Base-by-base conservation (phyloP, 2,888 invertebrate genomes). In the Sminthurides aquaticus region DNA sequence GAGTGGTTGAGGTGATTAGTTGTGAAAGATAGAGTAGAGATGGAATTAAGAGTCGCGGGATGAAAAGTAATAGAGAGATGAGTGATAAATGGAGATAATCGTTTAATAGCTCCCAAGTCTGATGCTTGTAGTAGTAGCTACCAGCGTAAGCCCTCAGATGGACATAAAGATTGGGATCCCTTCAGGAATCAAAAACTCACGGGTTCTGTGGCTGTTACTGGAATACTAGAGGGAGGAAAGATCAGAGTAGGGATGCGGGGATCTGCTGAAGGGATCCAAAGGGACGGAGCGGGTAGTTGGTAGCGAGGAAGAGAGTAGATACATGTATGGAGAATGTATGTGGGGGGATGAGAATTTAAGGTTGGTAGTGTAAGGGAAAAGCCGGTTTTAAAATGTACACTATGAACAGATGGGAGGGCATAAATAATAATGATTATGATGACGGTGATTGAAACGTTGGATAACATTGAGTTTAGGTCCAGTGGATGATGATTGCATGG, bases 331-430 rank as follows among this genome's bases (percentile, higher is more conserved):
- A n/a, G n/a, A n/a, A n/a, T n/a, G n/a, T n/a, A n/a, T n/a, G n/a
- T n/a, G n/a, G n/a, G n/a, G 43, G 43, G 43, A 34, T 34, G 43
- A 34, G 43, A 34, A 34, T 34, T 34, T 34, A 15, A 22, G 52
- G 22, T 18, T 8, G 52, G 52, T 18, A 43, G 52, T 20, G 18
- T 5, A 52, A 20, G 52, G 20, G 52, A 52, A 52, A 20, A 22
- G 22, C 18, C 5, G 52, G 52, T 20, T 52, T 52, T 52, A 52
- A 52, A 52, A 52, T 52, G 52, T 20, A 8, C 20, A 15, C 20
- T 52, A 8, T 20, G 65, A 68, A 65, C 67, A 68, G 67, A 68
- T 68, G 67, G 62, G 64, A 63, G 22, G 52, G 55, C 63, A 65
- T 65, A 55, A 68, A 63, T 65, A 63, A 63, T 65, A 20, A 52